Evolutionary conservation across 2,113 vertebrate genomes (phyloP).

Genomic region (Trachemys scripta): DNA sequence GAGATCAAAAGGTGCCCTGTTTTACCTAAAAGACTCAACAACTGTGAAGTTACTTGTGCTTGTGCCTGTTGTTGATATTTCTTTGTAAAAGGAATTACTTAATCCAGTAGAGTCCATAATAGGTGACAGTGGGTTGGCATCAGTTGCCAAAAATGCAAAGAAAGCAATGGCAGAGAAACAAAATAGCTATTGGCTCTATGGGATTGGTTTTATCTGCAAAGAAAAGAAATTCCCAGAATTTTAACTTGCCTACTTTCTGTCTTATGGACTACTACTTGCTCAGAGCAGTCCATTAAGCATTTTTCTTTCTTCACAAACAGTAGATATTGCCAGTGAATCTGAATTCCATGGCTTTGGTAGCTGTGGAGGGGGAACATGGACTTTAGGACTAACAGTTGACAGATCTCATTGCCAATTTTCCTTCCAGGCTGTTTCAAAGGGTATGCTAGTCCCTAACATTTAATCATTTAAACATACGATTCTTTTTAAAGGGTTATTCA

Average conservation of each 20-base stretch:
- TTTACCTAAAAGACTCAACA: slow-evolving; percentile 61
- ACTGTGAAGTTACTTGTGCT: slow-evolving; percentile 59
- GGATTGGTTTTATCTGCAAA: slow-evolving; percentile 39
- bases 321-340: slow-evolving; percentile 62
- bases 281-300: slow-evolving; percentile 52
- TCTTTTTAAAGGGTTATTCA: slow-evolving; percentile 78
- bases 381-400: slow-evolving; percentile 60
- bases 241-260: slow-evolving; percentile 47
- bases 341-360: slow-evolving; percentile 68
- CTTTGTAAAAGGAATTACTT: slow-evolving; percentile 71
- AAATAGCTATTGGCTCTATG: neutral
- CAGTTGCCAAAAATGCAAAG: slow-evolving; percentile 60
- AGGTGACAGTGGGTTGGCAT: slow-evolving; percentile 52
- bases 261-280: slow-evolving; percentile 42
- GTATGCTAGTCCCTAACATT: slow-evolving; percentile 66
- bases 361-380: slow-evolving; percentile 65
- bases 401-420: slow-evolving; percentile 68
- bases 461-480: slow-evolving; percentile 76
- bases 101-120: slow-evolving; percentile 52
- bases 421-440: slow-evolving; percentile 61
- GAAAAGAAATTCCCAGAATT: slow-evolving; percentile 66
- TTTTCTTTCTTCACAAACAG: slow-evolving; percentile 56
- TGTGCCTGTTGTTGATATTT: slow-evolving; percentile 47
- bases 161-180: slow-evolving; percentile 16
- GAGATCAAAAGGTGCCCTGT: slow-evolving; percentile 52